Evolutionary conservation across 2,113 vertebrate genomes (phyloP).

Genomic region (Holacanthus passer): DNA sequence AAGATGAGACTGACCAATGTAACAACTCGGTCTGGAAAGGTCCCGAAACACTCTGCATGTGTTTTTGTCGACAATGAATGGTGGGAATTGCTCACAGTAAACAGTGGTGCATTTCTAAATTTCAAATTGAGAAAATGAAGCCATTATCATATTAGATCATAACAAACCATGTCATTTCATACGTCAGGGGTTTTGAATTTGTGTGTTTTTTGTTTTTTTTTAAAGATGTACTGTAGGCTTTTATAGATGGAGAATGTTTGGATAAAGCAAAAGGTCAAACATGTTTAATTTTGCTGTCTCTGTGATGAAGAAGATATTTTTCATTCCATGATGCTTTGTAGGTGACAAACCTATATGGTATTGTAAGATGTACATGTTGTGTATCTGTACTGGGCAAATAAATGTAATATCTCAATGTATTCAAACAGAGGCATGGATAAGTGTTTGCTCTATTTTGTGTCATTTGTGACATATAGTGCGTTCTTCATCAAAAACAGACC

Average conservation of each 20-base stretch:
- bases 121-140: slow-evolving; percentile 24
- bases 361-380: slow-evolving; percentile 75
- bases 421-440: neutral
- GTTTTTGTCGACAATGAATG: slow-evolving; percentile 9
- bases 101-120: slow-evolving; percentile 28
- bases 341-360: slow-evolving; percentile 56
- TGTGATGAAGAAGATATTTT: slow-evolving; percentile 42
- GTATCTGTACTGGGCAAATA: slow-evolving; percentile 80
- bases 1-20: slow-evolving; percentile 43
- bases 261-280: slow-evolving; percentile 16
- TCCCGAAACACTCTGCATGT: slow-evolving; percentile 42
- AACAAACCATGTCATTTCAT: neutral
- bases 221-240: slow-evolving; percentile 10
- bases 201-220: neutral
- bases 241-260: slow-evolving; percentile 31
- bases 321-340: slow-evolving; percentile 52
- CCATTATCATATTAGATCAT: neutral
- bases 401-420: slow-evolving; percentile 71
- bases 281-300: slow-evolving; percentile 32
- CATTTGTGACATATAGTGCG: slow-evolving; percentile 17
- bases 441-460: neutral
- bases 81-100: slow-evolving; percentile 18
- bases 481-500: neutral
- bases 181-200: slow-evolving; percentile 1
- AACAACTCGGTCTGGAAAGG: slow-evolving; percentile 35